phyloP scores from a whole-genome alignment of 2,113 vertebrate genomes.

The Pteropus alecto region DNA sequence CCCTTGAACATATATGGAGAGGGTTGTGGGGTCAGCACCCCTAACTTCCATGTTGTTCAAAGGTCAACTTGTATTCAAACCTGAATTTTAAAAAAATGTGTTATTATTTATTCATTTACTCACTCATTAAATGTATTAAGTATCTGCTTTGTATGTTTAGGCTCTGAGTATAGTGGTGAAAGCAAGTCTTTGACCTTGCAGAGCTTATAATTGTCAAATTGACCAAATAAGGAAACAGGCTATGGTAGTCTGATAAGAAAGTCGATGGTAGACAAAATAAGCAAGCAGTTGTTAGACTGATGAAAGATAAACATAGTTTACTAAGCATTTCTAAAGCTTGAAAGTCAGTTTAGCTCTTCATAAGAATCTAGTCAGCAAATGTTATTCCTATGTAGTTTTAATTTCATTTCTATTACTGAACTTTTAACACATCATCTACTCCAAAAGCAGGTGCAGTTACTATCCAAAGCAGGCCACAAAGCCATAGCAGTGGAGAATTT shows the following conservation, averaged over 20 bases:
- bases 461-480: constrained; percentile 93
- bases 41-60: neutral
- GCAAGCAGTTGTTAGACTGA: neutral
- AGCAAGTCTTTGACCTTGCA: neutral
- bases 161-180: neutral
- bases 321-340: constrained; percentile 42
- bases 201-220: constrained; percentile 17
- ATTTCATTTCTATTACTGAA: neutral
- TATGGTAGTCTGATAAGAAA: neutral
- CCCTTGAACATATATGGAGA: neutral
- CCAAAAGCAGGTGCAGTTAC: constrained; percentile 87
- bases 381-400: neutral
- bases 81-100: neutral
- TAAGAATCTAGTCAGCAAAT: neutral
- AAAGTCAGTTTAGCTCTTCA: neutral
- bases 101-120: neutral
- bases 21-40: too few species aligned
- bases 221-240: constrained; percentile 8
- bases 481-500: constrained; percentile 97
- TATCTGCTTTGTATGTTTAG: neutral
- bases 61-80: neutral
- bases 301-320: constrained; percentile 24
- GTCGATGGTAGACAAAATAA: neutral
- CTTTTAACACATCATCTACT: constrained; percentile 60
- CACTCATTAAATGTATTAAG: neutral